Conservation (phyloP, 2,113 vertebrate genomes). For the Oostethus manadensis region DNA sequence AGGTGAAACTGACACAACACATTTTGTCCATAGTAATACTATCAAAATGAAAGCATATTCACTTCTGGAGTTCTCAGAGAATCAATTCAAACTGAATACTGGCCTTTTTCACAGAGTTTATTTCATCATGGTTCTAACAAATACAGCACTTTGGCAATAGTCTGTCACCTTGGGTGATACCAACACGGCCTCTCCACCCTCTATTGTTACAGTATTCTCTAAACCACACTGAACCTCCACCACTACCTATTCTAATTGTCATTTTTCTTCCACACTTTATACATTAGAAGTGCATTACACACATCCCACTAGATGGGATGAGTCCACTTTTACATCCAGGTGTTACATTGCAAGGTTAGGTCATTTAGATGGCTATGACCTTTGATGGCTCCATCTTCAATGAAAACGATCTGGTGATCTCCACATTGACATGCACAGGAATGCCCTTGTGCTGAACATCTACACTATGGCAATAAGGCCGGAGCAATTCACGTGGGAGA, state of each 20-base stretch:
- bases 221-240: slow-evolving; percentile 48
- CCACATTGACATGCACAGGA: slow-evolving; percentile 58
- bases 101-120: slow-evolving; percentile 73
- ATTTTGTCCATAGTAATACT: slow-evolving; percentile 76
- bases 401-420: slow-evolving; percentile 70
- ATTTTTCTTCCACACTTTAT: slow-evolving; percentile 71
- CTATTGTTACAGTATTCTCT: slow-evolving; percentile 62
- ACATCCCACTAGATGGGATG: slow-evolving; percentile 69
- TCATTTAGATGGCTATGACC: slow-evolving; percentile 69
- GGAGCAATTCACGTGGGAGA: slow-evolving; percentile 54
- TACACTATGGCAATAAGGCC: slow-evolving; percentile 49
- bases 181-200: slow-evolving; percentile 67
- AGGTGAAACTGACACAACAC: slow-evolving; percentile 79
- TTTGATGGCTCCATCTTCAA: slow-evolving; percentile 65
- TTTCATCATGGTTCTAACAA: slow-evolving; percentile 79
- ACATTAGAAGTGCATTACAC: slow-evolving; percentile 73
- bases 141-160: slow-evolving; percentile 76
- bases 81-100: slow-evolving; percentile 83
- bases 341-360: slow-evolving; percentile 75
- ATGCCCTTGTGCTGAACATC: slow-evolving; percentile 58
- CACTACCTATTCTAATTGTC: slow-evolving; percentile 65
- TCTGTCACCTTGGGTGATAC: slow-evolving; percentile 74
- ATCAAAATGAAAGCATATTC: slow-evolving; percentile 84
- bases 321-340: slow-evolving; percentile 73
- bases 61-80: slow-evolving; percentile 77